phyloP scores from a whole-genome alignment of 2,113 vertebrate genomes.

The Urocynchramus pylzowi region DNA sequence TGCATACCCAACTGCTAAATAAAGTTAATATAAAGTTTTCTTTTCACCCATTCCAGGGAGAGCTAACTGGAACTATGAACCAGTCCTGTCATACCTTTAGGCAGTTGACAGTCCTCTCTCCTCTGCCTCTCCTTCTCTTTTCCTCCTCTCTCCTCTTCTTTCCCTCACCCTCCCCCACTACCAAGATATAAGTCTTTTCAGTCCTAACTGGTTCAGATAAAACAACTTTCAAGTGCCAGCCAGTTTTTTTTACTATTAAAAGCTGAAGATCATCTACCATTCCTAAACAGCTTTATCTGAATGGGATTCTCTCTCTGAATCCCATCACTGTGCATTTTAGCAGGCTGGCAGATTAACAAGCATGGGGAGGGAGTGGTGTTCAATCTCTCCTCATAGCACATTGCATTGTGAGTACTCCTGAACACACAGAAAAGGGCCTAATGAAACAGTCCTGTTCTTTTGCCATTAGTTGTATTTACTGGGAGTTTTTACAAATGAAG shows the following conservation, averaged over 20 bases:
- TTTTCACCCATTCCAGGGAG: neutral
- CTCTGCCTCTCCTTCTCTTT: neutral
- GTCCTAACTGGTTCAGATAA: neutral
- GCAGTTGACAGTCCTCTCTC: neutral
- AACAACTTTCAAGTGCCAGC: neutral
- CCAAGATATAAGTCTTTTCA: neutral
- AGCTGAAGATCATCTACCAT: neutral
- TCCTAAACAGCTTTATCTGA: neutral
- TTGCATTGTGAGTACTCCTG: neutral
- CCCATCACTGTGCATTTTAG: neutral
- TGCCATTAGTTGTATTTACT: neutral
- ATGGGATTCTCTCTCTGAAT: neutral
- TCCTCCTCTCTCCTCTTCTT: neutral
- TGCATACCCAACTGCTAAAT: neutral
- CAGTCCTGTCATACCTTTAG: neutral
- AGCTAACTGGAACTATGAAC: neutral
- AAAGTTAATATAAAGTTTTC: neutral
- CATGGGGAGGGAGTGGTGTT: rapidly evolving
- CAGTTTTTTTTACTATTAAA: neutral
- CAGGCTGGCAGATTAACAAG: neutral
- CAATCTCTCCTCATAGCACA: neutral
- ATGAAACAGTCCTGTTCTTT: neutral
- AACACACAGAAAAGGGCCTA: neutral
- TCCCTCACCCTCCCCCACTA: no score
- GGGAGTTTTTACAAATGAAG: neutral